These are phyloP conservation scores for Branchellion lobata DNA, from an alignment of 2,888 invertebrate genomes.

Conservation along the genomic window DNA sequence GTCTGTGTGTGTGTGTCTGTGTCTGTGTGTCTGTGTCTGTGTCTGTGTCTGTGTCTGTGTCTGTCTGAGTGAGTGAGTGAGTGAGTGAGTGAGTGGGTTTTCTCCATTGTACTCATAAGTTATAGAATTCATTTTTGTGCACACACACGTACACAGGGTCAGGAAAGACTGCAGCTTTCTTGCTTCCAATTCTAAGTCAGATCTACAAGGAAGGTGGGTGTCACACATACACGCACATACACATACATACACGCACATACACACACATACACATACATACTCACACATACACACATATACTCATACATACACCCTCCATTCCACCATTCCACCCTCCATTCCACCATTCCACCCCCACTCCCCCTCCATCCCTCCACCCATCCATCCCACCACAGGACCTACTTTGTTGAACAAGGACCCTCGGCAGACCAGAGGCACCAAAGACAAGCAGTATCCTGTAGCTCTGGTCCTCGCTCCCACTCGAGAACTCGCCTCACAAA, in stretches of 20 bases:
- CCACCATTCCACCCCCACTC: too few species aligned
- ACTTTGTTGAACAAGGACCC: background rate
- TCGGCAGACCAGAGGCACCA: background rate
- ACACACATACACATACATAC: too few species aligned
- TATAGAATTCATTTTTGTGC: background rate
- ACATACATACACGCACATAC: background rate
- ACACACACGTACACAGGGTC: conserved; percentile 55
- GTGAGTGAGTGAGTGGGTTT: too few species aligned
- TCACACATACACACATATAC: too few species aligned
- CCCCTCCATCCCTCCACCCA: too few species aligned
- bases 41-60: too few species aligned
- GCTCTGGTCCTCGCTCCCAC: conserved; percentile 96
- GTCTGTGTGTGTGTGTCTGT: too few species aligned
- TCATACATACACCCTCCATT: too few species aligned
- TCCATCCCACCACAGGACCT: background rate
- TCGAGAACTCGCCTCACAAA: conserved; percentile 96
- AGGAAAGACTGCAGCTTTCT: conserved; percentile 78
- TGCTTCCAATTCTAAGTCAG: conserved; percentile 91
- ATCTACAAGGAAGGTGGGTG: conserved; percentile 20
- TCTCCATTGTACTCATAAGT: background rate
- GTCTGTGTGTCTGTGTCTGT: too few species aligned
- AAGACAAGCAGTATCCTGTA: conserved; percentile 77
- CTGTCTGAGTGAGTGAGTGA: too few species aligned
- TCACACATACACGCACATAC: background rate
- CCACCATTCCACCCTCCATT: too few species aligned